phyloP scores from a whole-genome alignment of 1,140 invertebrate species.

The Tachypleus tridentatus region DNA sequence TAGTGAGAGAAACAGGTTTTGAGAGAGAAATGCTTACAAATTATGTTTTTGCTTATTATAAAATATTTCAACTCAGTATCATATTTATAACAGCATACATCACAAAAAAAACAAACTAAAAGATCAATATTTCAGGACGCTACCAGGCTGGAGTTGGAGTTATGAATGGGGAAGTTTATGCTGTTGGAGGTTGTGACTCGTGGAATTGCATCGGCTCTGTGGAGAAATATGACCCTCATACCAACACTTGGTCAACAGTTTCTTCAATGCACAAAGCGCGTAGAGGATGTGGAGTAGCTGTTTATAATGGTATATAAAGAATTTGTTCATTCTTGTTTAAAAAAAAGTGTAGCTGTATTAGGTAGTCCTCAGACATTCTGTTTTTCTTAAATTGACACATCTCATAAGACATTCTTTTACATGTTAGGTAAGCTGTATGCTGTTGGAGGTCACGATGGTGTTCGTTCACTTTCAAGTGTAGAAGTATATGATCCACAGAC shows the following conservation, averaged over 20 bases:
- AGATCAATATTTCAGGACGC: constrained; percentile 40
- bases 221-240: constrained; percentile 40
- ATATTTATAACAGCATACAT: too few species aligned
- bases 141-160: constrained; percentile 53
- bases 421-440: constrained; percentile 45
- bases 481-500: constrained; percentile 51
- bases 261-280: constrained; percentile 32
- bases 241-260: constrained; percentile 35
- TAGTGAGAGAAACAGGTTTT: too few species aligned
- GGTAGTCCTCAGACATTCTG: too few species aligned
- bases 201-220: constrained; percentile 44
- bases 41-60: too few species aligned
- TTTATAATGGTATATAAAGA: constrained; percentile 41
- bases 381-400: too few species aligned
- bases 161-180: constrained; percentile 37
- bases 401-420: background rate
- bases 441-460: constrained; percentile 59
- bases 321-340: too few species aligned
- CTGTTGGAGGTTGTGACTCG: constrained; percentile 42
- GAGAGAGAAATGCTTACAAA: too few species aligned
- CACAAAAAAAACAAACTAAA: too few species aligned
- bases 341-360: too few species aligned
- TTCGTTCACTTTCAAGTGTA: constrained; percentile 50
- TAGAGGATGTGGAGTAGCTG: constrained; percentile 52
- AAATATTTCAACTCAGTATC: too few species aligned